Percentiles rank a stretch among this genome's conserved stretches.
These are phyloP conservation scores for Caloenas nicobarica DNA, from an alignment of 2,113 vertebrate genomes.

Conservation along the genomic window DNA sequence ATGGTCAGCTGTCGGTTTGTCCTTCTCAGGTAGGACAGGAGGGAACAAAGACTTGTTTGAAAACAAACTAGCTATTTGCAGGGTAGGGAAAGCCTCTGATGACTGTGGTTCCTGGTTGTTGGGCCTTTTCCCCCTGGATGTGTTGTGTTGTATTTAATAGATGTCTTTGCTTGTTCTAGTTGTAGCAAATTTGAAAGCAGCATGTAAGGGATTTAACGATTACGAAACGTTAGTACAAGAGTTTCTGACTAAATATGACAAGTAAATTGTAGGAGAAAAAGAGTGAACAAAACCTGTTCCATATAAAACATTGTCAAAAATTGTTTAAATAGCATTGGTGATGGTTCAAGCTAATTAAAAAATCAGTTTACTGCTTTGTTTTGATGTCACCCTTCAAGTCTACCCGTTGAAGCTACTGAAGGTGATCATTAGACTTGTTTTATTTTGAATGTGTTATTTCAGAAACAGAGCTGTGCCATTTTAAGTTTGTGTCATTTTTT, in stretches of 20 bases:
- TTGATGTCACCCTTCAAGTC: slow-evolving; percentile 9
- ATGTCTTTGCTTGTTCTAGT: background rate
- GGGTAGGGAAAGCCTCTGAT: background rate
- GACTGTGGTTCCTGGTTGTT: background rate
- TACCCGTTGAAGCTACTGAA: background rate
- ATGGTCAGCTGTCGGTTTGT: background rate
- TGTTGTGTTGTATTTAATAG: background rate
- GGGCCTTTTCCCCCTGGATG: background rate
- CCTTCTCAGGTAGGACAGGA: background rate
- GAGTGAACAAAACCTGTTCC: background rate
- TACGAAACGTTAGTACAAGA: background rate
- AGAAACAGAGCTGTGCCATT: background rate
- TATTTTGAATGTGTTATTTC: background rate
- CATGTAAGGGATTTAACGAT: background rate
- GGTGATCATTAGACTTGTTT: slow-evolving; percentile 6
- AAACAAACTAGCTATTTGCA: background rate
- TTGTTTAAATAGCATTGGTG: background rate
- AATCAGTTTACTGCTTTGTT: slow-evolving; percentile 24
- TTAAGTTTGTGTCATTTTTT: background rate
- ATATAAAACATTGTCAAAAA: background rate
- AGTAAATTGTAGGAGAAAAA: background rate
- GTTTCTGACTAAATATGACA: slow-evolving; percentile 2
- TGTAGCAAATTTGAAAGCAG: background rate
- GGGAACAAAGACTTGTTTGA: background rate
- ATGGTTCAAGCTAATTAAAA: background rate